Evolutionary conservation across 1,140 invertebrate species (phyloP), one percentile per base, ranked within the genome.

Genomic region (Ceratina australensis): DNA sequence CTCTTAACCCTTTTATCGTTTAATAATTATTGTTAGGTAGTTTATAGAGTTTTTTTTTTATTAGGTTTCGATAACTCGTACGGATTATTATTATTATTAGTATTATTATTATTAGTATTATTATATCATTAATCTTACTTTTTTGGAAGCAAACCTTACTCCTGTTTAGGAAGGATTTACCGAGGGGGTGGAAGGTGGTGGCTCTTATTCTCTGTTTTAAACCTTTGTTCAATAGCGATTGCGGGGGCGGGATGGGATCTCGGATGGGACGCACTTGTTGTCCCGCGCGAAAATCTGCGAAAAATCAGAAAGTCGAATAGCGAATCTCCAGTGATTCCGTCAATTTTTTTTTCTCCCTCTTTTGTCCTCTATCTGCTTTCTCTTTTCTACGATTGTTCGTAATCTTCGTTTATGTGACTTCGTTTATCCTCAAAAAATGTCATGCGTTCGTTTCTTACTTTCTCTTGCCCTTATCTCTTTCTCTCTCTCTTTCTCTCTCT

Each of bases 1-100:
- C 86, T 88, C 89, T 91, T 91, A 89, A 91, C 89, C 88, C 83
- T 88, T 90, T 88, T 87, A 89, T 87, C 82, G 71, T 88, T 88
- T 88, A 86, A 88, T 86, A 83, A 90, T 91, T 89, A 90, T 90
- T 91, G 89, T 91, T 91, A 90, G 89, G 88, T 91, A 89, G 87
- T 89, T 89, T 89, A 91, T 91, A 90, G 89, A 52, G 13, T 52
- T 77, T 76, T 74, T 28, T 63, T 78, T 61, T 84, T 87, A 91
- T 87, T 89, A 87, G 87, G 84, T 90, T 90, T 87, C 85, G 88
- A 90, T 90, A 90, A 90, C 90, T 88, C 88, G 83, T 88, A 82
- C 76, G 80, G 80, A 82, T 78, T 72, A 72, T 61, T 72, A 72
- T 60, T 61, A 61, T 33, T 71, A 72, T 54, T 73, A 75, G 49